A percentile compares a stretch with the other conserved stretches of the same genome.
Conservation (phyloP, 2,888 invertebrate species). For the Mythimna loreyi region DNA sequence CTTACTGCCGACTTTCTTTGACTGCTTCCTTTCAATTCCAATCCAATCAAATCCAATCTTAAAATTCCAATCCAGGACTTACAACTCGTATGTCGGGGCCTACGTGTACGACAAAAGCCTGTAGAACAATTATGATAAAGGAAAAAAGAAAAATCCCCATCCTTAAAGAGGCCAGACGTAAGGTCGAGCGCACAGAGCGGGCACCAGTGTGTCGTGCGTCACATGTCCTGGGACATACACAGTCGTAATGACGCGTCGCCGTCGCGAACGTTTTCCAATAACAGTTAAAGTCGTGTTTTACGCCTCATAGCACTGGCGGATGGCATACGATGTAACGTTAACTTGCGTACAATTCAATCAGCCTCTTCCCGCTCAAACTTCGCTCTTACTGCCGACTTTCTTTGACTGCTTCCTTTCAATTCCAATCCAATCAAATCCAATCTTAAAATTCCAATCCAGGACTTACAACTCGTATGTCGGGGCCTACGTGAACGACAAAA, state of each 20-base stretch:
- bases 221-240: slow-evolving; percentile 33
- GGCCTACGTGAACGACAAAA: too few species aligned
- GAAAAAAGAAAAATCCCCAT: background rate
- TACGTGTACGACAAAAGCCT: too few species aligned
- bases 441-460: too few species aligned
- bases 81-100: too few species aligned
- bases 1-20: slow-evolving; percentile 80
- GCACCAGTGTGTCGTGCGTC: slow-evolving; percentile 34
- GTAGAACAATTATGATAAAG: too few species aligned
- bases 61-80: too few species aligned
- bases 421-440: too few species aligned
- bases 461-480: too few species aligned
- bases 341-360: slow-evolving; percentile 80
- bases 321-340: slow-evolving; percentile 65
- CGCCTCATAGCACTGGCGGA: slow-evolving; percentile 45
- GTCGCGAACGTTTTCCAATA: slow-evolving; percentile 62
- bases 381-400: slow-evolving; percentile 78
- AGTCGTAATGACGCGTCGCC: slow-evolving; percentile 43
- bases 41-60: too few species aligned
- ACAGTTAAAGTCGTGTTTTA: slow-evolving; percentile 61
- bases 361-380: slow-evolving; percentile 75
- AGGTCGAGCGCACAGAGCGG: background rate
- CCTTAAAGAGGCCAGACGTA: background rate
- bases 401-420: slow-evolving; percentile 82
- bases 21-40: slow-evolving; percentile 82